A percentile compares a stretch with the other conserved stretches of the same genome.
phyloP scores from a whole-genome alignment of 2,113 vertebrate species.

The cattle (Bos taurus) region ARS-UCD2.0 NC_037340.1:78747501-78748000 shows the following conservation, averaged over 20 bases:
- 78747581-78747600: not conserved
- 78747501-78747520: not conserved
- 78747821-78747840: not conserved
- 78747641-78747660: not conserved
- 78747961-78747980: not conserved
- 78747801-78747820: not conserved
- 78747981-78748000: not conserved
- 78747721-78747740: not conserved
- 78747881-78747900: not conserved
- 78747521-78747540: not conserved
- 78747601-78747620: not conserved
- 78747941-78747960: not conserved
- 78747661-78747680: not conserved
- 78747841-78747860: not conserved
- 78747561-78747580: not conserved
- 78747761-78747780: not conserved
- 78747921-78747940: not conserved
- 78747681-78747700: not conserved
- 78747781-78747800: not conserved
- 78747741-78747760: not conserved
- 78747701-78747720: not conserved
- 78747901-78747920: not conserved
- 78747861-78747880: not conserved
- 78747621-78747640: not conserved
- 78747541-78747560: not conserved